Evolutionary conservation across 2,797 vertebrate genomes (phyloP).

Genomic region (Leptodactylus fallax): DNA sequence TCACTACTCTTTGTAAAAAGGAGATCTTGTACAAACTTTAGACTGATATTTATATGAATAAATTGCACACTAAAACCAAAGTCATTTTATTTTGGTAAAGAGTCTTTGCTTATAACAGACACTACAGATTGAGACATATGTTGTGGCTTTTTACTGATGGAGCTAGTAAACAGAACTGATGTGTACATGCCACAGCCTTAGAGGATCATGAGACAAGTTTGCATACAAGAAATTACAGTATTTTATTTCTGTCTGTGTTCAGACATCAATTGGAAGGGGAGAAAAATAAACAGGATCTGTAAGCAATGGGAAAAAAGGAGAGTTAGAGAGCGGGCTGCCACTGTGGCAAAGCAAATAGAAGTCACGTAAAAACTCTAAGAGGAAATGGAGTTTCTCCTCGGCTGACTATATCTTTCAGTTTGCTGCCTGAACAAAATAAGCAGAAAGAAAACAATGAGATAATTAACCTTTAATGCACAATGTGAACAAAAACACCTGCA

Average conservation of each 20-base stretch:
- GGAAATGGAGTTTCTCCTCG: not conserved
- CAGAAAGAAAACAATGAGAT: conserved; percentile 3
- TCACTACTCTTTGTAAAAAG: not conserved
- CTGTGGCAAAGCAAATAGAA: conserved; percentile 33
- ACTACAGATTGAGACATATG: conserved; percentile 39
- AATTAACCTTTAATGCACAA: conserved; percentile 60
- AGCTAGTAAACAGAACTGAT: not conserved
- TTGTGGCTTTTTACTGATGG: conserved; percentile 6
- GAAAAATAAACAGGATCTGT: conserved; percentile 15
- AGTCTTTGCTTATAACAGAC: conserved; percentile 57
- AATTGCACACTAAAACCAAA: conserved; percentile 45
- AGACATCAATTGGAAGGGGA: not conserved
- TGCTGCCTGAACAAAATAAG: conserved; percentile 46
- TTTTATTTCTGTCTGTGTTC: conserved; percentile 59
- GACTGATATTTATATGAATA: not conserved
- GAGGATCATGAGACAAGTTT: conserved; percentile 45
- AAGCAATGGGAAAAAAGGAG: conserved; percentile 11
- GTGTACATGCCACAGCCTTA: conserved; percentile 28
- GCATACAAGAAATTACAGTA: conserved; percentile 51
- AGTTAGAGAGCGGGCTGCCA: conserved; percentile 8
- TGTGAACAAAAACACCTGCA: conserved; percentile 51
- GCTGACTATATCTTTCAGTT: conserved; percentile 24
- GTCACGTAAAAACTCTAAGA: conserved; percentile 19
- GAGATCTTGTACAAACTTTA: not conserved
- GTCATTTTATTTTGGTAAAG: conserved; percentile 54